Evolutionary conservation across 2,797 vertebrate genomes (phyloP).

Genomic region (Heteromormyrus szaboi): DNA sequence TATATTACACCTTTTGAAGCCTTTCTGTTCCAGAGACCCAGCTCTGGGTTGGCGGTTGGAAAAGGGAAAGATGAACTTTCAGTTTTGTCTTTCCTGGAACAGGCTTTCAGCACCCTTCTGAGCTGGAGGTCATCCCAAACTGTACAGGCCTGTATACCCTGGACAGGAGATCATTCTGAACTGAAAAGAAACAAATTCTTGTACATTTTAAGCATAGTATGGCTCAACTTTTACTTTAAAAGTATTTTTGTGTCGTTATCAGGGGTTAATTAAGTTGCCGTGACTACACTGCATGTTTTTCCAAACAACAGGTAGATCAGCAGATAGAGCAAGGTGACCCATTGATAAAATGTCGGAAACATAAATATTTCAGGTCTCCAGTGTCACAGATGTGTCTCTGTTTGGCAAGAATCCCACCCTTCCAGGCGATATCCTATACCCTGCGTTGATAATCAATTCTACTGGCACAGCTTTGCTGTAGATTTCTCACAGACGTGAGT

Average conservation of each 20-base stretch:
- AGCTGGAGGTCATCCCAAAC: neutral
- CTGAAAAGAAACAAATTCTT: neutral
- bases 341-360: conserved; percentile 42
- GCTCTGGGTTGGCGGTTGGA: neutral
- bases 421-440: conserved; percentile 33
- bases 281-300: neutral
- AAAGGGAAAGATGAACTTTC: neutral
- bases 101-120: neutral
- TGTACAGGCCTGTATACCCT: neutral
- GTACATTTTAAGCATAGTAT: neutral
- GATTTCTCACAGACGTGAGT: conserved; percentile 33
- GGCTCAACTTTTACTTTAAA: neutral
- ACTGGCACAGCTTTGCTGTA: conserved; percentile 25
- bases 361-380: conserved; percentile 49
- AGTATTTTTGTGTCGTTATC: neutral
- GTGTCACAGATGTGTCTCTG: conserved; percentile 20
- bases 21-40: neutral
- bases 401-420: conserved; percentile 29
- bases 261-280: neutral
- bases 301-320: neutral
- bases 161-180: neutral
- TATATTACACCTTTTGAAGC: neutral
- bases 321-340: conserved; percentile 40
- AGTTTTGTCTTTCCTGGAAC: neutral
- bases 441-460: conserved; percentile 37